phyloP scores from a whole-genome alignment of 2,113 vertebrate genomes.

The Grantiella picta region DNA sequence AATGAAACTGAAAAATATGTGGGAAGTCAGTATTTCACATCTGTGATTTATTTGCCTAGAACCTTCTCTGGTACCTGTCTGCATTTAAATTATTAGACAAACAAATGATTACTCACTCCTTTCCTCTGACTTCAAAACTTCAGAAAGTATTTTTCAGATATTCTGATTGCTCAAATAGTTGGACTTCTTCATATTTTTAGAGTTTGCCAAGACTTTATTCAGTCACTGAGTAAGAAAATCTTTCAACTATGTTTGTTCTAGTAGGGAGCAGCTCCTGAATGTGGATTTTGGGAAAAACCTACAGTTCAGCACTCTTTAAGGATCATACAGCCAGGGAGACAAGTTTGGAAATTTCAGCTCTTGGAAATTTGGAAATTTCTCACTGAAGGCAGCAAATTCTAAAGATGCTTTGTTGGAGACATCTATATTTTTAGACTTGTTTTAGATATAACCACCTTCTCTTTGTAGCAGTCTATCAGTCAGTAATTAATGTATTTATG shows the following conservation, averaged over 20 bases:
- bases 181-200: background rate
- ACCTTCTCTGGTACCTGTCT: background rate
- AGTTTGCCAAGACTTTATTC: background rate
- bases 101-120: background rate
- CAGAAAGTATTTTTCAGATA: background rate
- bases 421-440: background rate
- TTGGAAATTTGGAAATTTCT: background rate
- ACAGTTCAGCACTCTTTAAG: background rate
- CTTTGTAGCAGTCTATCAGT: background rate
- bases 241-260: background rate
- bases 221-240: background rate
- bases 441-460: background rate
- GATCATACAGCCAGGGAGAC: background rate
- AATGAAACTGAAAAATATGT: background rate
- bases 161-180: background rate
- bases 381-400: background rate
- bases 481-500: background rate
- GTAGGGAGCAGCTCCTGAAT: background rate
- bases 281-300: too few relatives aligned
- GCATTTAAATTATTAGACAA: background rate
- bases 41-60: constrained; percentile 2
- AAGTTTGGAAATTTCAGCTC: background rate
- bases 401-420: background rate
- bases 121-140: background rate
- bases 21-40: background rate